Conservation (phyloP, 2,797 vertebrate species). For the Leptatherina wallacei region DNA sequence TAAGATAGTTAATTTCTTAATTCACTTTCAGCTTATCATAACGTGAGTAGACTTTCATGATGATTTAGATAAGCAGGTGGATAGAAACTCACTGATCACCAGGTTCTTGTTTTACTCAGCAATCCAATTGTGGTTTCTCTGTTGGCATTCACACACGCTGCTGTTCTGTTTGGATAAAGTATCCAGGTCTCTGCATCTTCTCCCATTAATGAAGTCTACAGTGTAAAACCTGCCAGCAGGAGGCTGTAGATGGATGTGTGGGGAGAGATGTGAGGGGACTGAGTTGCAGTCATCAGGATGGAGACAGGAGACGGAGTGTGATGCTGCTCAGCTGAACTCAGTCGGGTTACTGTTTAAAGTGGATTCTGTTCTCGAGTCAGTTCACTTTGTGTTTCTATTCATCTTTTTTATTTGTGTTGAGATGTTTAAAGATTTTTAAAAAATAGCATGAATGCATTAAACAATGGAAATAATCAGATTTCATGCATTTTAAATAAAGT, state of each 20-base stretch:
- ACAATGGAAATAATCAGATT: not conserved
- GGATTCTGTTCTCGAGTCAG: not conserved
- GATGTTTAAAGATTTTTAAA: not conserved
- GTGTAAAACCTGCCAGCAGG: conserved; percentile 71
- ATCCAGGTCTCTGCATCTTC: not conserved
- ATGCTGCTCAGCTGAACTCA: conserved; percentile 19
- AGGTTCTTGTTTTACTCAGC: conserved; percentile 3
- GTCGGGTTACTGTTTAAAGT: conserved; percentile 3
- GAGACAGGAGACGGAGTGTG: conserved; percentile 17
- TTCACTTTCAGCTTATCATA: not conserved
- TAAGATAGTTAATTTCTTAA: not conserved
- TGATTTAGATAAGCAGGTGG: not conserved
- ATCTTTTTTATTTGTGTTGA: not conserved
- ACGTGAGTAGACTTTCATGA: not conserved
- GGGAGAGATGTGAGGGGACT: conserved; percentile 20
- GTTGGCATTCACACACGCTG: not conserved
- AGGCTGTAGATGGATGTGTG: conserved; percentile 66
- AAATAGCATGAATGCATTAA: not conserved
- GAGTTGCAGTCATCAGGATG: conserved; percentile 4
- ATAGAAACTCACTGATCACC: not conserved
- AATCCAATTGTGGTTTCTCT: conserved; percentile 11
- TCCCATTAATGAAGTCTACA: conserved; percentile 71
- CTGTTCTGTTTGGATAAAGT: conserved; percentile 27
- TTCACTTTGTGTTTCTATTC: conserved; percentile 1
- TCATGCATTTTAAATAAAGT: not conserved